These are phyloP conservation scores for Patella vulgata DNA, from an alignment of 1,140 invertebrate genomes.

Conservation along the genomic window DNA sequence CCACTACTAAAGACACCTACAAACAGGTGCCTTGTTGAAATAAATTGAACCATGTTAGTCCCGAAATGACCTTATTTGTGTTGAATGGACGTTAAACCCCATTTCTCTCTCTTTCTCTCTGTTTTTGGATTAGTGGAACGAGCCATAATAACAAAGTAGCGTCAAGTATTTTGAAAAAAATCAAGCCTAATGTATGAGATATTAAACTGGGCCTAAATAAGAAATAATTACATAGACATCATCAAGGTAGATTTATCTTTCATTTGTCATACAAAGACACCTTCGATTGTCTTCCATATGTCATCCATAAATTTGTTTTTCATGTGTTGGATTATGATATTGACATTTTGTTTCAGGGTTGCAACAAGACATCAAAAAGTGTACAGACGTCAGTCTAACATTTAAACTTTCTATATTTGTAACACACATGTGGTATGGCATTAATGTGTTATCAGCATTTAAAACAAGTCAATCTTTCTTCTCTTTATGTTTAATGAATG, in stretches of 20 bases:
- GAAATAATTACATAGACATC: neutral
- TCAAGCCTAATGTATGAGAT: neutral
- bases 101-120: too few species aligned
- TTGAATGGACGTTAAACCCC: too few species aligned
- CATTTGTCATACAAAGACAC: neutral
- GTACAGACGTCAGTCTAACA: conserved; percentile 32
- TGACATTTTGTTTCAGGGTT: conserved; percentile 18
- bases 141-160: neutral
- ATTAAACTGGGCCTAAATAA: neutral
- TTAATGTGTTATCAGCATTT: too few species aligned
- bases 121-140: too few species aligned
- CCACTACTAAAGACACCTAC: too few species aligned
- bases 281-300: neutral
- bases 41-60: too few species aligned
- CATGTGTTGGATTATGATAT: neutral
- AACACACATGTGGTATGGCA: too few species aligned
- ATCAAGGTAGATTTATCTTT: neutral
- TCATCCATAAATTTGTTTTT: neutral
- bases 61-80: too few species aligned
- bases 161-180: neutral
- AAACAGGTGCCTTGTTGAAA: too few species aligned
- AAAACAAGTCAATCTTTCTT: too few species aligned
- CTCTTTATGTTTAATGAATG: too few species aligned
- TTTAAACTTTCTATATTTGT: conserved; percentile 1
- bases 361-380: conserved; percentile 32